Evolutionary conservation across 2,113 vertebrate species (phyloP), one percentile per base, ranked within the genome.

Genomic region (Cololabis saira): DNA sequence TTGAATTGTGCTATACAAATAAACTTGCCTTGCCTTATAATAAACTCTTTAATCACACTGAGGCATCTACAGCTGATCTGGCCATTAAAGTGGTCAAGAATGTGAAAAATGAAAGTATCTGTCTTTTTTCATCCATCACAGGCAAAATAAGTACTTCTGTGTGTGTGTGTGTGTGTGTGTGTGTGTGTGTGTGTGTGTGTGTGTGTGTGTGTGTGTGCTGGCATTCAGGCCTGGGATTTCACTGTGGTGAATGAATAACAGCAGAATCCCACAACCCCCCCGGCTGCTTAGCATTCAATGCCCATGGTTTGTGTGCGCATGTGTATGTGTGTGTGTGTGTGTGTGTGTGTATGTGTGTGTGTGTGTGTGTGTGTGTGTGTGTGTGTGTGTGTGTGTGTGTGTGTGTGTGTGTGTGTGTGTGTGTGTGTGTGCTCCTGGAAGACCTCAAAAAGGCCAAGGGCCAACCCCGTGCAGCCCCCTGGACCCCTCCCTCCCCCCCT

Each of bases 381-480:
- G 42, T 24, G 66, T 21, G 54, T 27, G 59, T 61, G 48, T 69
- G 66, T 74, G 45, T 30, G 42, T 24, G 66, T 21, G 54, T 58
- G 48, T 69, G 66, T 74, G 45, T 30, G 42, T 24, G 66, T 30
- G 19, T 63, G 58, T 40, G 18, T 33, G 22, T 49, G 58, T 42
- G 54, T 60, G 73, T 70, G 52, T 43, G 60, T 44, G 55, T 50
- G 67, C 76, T 21, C 71, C 37, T 49, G 48, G 60, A 83, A 84
- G 71, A 61, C 78, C 74, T 58, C 76, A 76, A 88, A 91, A 90
- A 84, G 81, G 84, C 77, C 84, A 85, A 84, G 88, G 86, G 82
- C 86, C 82, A 87, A 83, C 76, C 52, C 48, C 30, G 67, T 59
- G 68, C 76, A 68, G 73, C 78, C 76, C 69, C 66, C 59, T 6